phyloP scores from a whole-genome alignment of 2,888 invertebrate species.

The Lepidocyrtoides sp. region DNA sequence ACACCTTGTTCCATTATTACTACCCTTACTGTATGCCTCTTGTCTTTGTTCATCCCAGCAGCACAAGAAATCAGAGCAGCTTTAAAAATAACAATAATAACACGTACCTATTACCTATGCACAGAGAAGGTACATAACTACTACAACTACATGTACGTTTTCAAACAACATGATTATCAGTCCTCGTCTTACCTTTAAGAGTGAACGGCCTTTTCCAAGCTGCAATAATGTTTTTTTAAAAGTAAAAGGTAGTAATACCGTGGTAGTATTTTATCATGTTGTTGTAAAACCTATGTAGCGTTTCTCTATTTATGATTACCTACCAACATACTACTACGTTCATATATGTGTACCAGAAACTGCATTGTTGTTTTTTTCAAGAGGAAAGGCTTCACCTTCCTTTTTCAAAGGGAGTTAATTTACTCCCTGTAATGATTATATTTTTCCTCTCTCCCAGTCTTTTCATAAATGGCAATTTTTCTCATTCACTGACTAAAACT shows the following conservation, averaged over 20 bases:
- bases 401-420: conserved; percentile 71
- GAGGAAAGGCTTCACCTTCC: conserved; percentile 75
- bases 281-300: not conserved
- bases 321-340: not conserved
- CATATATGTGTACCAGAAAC: not conserved
- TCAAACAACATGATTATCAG: not conserved
- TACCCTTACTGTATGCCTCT: not conserved
- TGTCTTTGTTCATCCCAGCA: conserved; percentile 59
- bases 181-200: not conserved
- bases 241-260: not conserved
- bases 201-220: conserved; percentile 59
- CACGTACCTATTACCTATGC: not conserved
- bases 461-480: conserved; percentile 39
- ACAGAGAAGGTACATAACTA: not conserved
- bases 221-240: conserved; percentile 31
- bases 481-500: not conserved
- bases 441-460: conserved; percentile 50
- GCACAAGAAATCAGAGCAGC: conserved; percentile 66
- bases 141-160: not conserved
- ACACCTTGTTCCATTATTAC: no score
- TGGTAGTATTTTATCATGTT: not conserved
- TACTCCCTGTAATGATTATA: conserved; percentile 61
- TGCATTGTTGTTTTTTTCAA: conserved; percentile 39
- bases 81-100: not conserved
- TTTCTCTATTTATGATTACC: not conserved